phyloP scores from a whole-genome alignment of 2,113 vertebrate genomes.

The Cyprinodon variegatus region DNA sequence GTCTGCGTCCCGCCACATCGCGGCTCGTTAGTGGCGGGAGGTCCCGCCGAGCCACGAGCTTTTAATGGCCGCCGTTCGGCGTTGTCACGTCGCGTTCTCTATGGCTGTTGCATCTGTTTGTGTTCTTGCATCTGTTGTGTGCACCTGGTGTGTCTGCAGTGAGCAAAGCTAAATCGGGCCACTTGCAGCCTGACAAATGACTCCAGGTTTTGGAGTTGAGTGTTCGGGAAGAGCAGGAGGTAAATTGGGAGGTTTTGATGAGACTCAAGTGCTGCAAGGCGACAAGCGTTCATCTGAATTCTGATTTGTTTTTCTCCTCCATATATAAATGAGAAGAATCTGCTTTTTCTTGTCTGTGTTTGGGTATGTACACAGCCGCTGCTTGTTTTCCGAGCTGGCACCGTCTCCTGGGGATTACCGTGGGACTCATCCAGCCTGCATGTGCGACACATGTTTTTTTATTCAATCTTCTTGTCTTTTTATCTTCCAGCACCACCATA shows the following conservation, averaged over 20 bases:
- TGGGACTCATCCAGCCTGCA: slow-evolving; percentile 87
- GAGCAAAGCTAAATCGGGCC: slow-evolving; percentile 52
- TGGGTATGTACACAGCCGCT: slow-evolving; percentile 14
- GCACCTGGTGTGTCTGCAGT: slow-evolving; percentile 65
- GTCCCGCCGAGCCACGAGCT: slow-evolving; percentile 68
- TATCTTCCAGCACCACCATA: slow-evolving; percentile 93
- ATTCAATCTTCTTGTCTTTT: slow-evolving; percentile 90
- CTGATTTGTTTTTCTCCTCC: slow-evolving; percentile 14
- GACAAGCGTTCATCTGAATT: slow-evolving; percentile 56
- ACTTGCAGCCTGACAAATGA: slow-evolving; percentile 61
- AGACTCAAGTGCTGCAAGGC: slow-evolving; percentile 38
- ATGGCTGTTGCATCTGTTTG: slow-evolving; percentile 71
- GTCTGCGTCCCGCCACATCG: slow-evolving; percentile 62
- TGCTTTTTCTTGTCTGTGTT: slow-evolving; percentile 21
- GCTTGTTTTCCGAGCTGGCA: slow-evolving; percentile 65
- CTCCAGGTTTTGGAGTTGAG: slow-evolving; percentile 36
- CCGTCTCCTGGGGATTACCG: slow-evolving; percentile 60
- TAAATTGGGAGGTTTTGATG: slow-evolving; percentile 56
- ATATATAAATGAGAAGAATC: slow-evolving; percentile 47
- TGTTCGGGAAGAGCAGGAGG: slow-evolving; percentile 28
- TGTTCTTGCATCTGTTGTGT: slow-evolving; percentile 63
- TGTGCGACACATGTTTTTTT: slow-evolving; percentile 91
- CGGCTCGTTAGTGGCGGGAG: slow-evolving; percentile 67
- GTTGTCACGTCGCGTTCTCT: slow-evolving; percentile 62
- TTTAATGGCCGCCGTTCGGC: slow-evolving; percentile 74